Conservation (phyloP, 2,113 vertebrate genomes). For the Chaetodon auriga region DNA sequence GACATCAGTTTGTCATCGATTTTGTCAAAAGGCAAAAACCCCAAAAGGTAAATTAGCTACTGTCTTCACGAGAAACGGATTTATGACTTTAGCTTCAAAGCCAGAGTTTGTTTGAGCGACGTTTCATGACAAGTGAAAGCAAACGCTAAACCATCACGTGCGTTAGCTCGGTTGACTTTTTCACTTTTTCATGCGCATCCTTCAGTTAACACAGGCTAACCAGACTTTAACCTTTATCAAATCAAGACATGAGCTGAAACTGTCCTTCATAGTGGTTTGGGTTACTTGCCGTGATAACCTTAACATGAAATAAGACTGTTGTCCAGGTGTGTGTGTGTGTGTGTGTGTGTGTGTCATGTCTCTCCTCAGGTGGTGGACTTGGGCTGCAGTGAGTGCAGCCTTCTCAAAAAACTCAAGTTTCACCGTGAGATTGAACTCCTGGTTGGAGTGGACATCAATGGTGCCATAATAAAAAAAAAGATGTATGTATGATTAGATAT, state of each 20-base stretch:
- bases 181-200: neutral
- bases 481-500: constrained; percentile 81
- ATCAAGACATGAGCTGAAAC: neutral
- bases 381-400: constrained; percentile 89
- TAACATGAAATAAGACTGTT: neutral
- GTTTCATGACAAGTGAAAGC: neutral
- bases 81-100: rapidly evolving
- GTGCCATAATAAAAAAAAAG: constrained; percentile 79
- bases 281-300: neutral
- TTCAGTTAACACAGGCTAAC: too few relatives aligned
- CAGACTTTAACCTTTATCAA: too few relatives aligned
- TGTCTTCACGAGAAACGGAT: rapidly evolving
- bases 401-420: constrained; percentile 90
- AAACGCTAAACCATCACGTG: neutral
- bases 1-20: constrained; percentile 90
- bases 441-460: constrained; percentile 90
- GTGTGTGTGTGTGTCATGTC: too few relatives aligned
- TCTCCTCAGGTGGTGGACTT: constrained; percentile 91
- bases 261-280: neutral
- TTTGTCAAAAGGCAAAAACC: constrained; percentile 86
- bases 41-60: constrained; percentile 84
- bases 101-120: neutral
- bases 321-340: too few relatives aligned
- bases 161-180: neutral
- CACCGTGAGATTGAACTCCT: constrained; percentile 88